These are phyloP conservation scores for Margaritifera margaritifera DNA, from an alignment of 2,888 invertebrate genomes.

Conservation along the genomic window DNA sequence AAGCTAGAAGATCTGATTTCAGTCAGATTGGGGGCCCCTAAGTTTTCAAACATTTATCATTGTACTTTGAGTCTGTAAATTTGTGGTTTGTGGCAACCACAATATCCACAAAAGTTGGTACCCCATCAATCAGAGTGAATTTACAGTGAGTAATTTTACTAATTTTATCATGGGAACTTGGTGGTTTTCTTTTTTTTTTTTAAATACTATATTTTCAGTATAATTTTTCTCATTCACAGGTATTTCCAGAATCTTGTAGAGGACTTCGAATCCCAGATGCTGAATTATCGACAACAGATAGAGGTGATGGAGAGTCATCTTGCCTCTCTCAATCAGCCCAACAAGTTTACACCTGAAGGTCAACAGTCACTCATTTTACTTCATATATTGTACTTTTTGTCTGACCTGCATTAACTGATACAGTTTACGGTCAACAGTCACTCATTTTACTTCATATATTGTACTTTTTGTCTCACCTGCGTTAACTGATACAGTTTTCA, in stretches of 20 bases:
- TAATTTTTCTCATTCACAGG: conserved; percentile 43
- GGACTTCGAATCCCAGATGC: conserved; percentile 82
- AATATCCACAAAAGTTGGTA: too few relatives aligned
- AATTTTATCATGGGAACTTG: neutral
- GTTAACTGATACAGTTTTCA: conserved; percentile 75
- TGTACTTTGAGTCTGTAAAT: too few relatives aligned
- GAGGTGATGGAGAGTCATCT: conserved; percentile 83
- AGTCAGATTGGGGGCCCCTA: too few relatives aligned
- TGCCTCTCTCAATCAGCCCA: conserved; percentile 79
- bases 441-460: neutral
- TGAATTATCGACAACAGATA: conserved; percentile 81
- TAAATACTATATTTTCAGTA: neutral
- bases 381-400: too few relatives aligned
- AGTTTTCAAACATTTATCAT: too few relatives aligned
- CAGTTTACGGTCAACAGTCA: neutral
- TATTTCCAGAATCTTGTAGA: conserved; percentile 81
- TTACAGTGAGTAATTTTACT: too few relatives aligned
- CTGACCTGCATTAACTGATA: too few relatives aligned
- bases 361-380: conserved; percentile 18
- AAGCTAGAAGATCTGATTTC: too few relatives aligned
- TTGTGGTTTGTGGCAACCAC: too few relatives aligned
- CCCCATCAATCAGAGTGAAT: too few relatives aligned
- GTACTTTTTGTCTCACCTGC: neutral
- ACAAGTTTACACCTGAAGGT: conserved; percentile 81
- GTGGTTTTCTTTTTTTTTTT: conserved; percentile 1